These are phyloP conservation scores for Drosophila engyochracea DNA, from an alignment of 2,888 invertebrate genomes.

Conservation along the genomic window DNA sequence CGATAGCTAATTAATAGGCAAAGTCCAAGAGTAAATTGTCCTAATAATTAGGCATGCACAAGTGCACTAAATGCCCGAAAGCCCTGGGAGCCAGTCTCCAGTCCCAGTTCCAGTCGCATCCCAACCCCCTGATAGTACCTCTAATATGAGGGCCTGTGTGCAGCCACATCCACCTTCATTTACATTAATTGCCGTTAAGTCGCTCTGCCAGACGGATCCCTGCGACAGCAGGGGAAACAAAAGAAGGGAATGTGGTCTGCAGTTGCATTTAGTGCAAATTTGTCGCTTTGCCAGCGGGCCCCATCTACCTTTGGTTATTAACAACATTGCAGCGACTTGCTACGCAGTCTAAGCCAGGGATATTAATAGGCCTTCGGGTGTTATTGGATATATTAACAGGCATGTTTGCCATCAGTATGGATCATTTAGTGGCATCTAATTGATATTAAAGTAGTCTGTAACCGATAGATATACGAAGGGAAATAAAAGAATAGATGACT, in stretches of 20 bases:
- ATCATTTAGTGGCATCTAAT: slow-evolving; percentile 50
- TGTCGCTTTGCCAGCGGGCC: slow-evolving; percentile 53
- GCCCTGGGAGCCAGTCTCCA: not conserved
- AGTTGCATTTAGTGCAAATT: slow-evolving; percentile 71
- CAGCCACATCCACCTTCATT: slow-evolving; percentile 66
- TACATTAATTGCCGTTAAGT: slow-evolving; percentile 80
- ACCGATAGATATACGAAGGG: not conserved
- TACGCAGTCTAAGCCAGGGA: slow-evolving; percentile 22
- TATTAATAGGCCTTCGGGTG: slow-evolving; percentile 67
- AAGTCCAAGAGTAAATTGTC: slow-evolving; percentile 77
- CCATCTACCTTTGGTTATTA: slow-evolving; percentile 62
- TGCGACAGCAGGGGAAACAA: not conserved
- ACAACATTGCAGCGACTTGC: slow-evolving; percentile 50
- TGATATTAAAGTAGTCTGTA: slow-evolving; percentile 56
- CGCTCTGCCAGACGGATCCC: slow-evolving; percentile 41
- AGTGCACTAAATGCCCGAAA: slow-evolving; percentile 62
- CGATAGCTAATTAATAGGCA: slow-evolving; percentile 79
- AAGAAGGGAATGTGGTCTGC: slow-evolving; percentile 18
- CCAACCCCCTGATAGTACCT: not conserved
- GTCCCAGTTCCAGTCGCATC: not conserved
- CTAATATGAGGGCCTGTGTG: slow-evolving; percentile 18
- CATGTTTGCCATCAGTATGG: slow-evolving; percentile 44
- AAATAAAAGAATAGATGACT: not conserved
- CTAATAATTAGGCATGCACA: slow-evolving; percentile 80
- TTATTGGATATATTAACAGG: slow-evolving; percentile 75